Evolutionary conservation across 2,797 vertebrate species (phyloP).

Genomic region (Stomatorhinus walkeri): DNA sequence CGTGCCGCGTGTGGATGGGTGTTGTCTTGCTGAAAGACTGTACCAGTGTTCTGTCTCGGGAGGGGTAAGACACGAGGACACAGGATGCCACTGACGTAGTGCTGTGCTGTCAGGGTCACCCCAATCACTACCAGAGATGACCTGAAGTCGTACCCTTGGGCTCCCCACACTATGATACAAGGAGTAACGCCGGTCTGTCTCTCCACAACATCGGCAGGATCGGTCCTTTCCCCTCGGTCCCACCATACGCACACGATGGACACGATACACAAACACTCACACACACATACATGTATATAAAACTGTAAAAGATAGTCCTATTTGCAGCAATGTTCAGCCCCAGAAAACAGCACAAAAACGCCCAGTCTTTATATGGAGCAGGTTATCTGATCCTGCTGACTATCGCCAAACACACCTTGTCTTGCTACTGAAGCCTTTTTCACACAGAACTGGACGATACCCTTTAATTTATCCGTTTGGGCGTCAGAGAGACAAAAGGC

Average conservation of each 20-base stretch:
- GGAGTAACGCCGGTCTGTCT: too few species aligned
- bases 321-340: background rate
- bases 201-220: too few species aligned
- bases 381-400: background rate
- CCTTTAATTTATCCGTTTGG: background rate
- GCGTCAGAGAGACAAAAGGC: background rate
- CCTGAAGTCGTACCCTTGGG: too few species aligned
- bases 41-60: too few species aligned
- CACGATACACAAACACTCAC: background rate
- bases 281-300: background rate
- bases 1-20: background rate
- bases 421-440: background rate
- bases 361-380: background rate
- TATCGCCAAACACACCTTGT: background rate
- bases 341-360: background rate
- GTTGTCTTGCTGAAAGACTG: too few species aligned
- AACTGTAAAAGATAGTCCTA: background rate
- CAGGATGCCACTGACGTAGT: too few species aligned
- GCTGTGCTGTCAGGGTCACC: too few species aligned
- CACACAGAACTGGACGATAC: background rate
- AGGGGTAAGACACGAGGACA: too few species aligned
- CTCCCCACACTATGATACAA: too few species aligned
- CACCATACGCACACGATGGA: too few species aligned
- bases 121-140: too few species aligned
- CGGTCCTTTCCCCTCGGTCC: too few species aligned